phyloP scores from a whole-genome alignment of 2,888 invertebrate species.

The Pseudococcus jackbeardsleyi region DNA sequence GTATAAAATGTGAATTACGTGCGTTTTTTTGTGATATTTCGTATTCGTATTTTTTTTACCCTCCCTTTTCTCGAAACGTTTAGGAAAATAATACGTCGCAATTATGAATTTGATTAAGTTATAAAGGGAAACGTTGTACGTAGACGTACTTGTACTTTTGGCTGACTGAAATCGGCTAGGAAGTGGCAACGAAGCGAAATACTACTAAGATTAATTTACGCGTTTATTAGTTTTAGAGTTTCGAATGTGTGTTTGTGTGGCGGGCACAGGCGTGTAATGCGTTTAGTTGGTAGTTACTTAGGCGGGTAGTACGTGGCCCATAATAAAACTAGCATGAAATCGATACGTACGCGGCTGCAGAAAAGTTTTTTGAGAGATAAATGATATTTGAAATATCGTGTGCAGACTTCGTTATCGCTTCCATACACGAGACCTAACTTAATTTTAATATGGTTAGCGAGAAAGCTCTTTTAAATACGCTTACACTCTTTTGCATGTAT shows the following conservation, averaged over 20 bases:
- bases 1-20: background rate
- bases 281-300: background rate
- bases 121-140: background rate
- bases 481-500: conserved; percentile 25
- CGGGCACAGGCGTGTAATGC: background rate
- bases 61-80: background rate
- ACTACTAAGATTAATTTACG: conserved; percentile 5
- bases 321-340: conserved; percentile 18
- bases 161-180: background rate
- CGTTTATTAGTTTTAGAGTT: conserved; percentile 35
- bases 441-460: conserved; percentile 40
- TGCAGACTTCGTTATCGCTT: conserved; percentile 50
- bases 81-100: background rate
- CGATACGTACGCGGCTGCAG: conserved; percentile 21
- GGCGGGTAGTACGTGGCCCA: background rate
- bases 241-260: background rate
- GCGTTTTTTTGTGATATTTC: background rate
- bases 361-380: conserved; percentile 38
- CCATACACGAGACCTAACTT: conserved; percentile 48
- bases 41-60: background rate
- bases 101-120: conserved; percentile 12
- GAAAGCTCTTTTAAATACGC: conserved; percentile 50
- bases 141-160: background rate
- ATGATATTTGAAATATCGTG: conserved; percentile 43
- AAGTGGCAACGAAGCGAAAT: background rate